phyloP scores from a whole-genome alignment of 1,140 invertebrate species.

The Drosophila arawakana region DNA sequence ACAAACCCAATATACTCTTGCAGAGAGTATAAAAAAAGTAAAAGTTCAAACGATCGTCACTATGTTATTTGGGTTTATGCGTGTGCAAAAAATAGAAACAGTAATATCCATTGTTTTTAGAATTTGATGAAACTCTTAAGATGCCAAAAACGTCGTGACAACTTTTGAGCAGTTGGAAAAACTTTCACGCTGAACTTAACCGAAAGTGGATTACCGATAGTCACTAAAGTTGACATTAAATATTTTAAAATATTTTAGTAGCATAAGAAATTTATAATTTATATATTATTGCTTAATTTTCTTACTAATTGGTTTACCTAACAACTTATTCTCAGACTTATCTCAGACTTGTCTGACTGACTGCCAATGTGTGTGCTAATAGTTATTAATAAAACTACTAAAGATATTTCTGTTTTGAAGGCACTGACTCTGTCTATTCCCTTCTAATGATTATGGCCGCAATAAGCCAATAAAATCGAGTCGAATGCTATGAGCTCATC shows the following conservation, averaged over 20 bases:
- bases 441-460: background rate
- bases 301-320: no score
- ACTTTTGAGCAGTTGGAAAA: conserved; percentile 1
- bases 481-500: conserved; percentile 32
- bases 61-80: conserved; percentile 45
- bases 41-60: conserved; percentile 38
- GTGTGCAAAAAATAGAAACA: conserved; percentile 45
- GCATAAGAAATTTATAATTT: no score
- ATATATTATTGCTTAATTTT: no score
- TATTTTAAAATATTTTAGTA: no score
- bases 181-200: conserved; percentile 22
- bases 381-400: background rate
- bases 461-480: conserved; percentile 24
- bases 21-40: no score
- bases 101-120: conserved; percentile 34
- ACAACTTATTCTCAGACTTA: no score
- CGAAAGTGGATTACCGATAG: no score
- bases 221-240: no score
- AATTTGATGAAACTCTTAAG: conserved; percentile 34
- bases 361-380: background rate
- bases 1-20: no score
- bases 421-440: background rate
- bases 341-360: no score
- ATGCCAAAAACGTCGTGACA: conserved; percentile 5
- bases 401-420: background rate